Conservation (phyloP, 2,113 vertebrate species). For the Melanocharis versteri region DNA sequence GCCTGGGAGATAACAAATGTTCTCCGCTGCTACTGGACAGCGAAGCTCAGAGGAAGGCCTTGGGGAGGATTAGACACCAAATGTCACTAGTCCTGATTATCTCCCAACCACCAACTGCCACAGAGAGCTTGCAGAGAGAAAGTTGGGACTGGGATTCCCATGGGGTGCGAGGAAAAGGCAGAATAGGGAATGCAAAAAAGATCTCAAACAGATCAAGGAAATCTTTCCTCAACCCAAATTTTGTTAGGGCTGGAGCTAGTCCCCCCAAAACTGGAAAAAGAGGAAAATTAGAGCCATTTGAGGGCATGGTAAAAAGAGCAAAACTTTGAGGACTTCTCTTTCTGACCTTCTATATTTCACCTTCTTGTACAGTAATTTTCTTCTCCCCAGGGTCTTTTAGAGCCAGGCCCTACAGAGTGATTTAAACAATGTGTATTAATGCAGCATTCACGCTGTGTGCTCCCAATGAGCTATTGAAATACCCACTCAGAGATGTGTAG, state of each 20-base stretch:
- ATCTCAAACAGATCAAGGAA: background rate
- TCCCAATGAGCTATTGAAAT: background rate
- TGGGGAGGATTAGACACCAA: background rate
- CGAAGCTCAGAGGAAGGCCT: background rate
- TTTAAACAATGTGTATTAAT: background rate
- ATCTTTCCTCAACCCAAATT: background rate
- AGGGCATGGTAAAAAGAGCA: background rate
- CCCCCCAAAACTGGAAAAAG: background rate
- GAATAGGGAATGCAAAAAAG: background rate
- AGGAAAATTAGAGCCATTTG: background rate
- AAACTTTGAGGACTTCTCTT: background rate
- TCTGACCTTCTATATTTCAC: background rate
- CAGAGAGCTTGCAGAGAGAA: background rate
- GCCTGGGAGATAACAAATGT: conserved; percentile 9
- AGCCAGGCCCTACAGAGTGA: background rate
- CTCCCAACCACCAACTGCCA: background rate
- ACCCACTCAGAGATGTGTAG: background rate
- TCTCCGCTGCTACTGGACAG: background rate
- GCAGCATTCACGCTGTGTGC: background rate
- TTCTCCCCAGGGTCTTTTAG: background rate
- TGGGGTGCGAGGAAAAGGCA: background rate
- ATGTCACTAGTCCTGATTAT: background rate
- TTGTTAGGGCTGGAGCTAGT: background rate
- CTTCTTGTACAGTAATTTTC: background rate
- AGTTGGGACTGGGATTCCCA: background rate